Percentiles rank a stretch among this genome's conserved stretches.
phyloP scores from a whole-genome alignment of 2,113 vertebrate genomes.

The Alligator sinensis region DNA sequence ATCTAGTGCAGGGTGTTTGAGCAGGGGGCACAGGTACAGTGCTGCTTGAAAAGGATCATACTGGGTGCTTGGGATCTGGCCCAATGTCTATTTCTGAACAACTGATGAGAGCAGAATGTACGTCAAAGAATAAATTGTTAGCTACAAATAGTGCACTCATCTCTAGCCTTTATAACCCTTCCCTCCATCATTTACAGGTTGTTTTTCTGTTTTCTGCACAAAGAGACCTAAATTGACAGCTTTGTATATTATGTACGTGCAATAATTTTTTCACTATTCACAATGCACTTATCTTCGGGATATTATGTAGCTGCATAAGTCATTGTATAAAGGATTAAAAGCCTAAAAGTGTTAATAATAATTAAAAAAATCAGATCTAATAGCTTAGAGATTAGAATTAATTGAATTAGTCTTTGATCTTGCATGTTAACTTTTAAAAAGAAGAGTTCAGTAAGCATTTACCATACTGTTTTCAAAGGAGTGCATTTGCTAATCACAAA shows the following conservation, averaged over 20 bases:
- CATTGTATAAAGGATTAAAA: conserved; percentile 72
- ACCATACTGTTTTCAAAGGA: conserved; percentile 9
- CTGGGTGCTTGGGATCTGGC: conserved; percentile 3
- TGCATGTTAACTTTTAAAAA: conserved; percentile 55
- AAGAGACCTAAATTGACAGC: conserved; percentile 53
- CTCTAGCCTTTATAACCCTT: conserved; percentile 25
- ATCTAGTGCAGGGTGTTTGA: neutral
- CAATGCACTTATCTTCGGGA: conserved; percentile 55
- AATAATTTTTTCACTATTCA: conserved; percentile 70
- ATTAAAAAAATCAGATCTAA: conserved; percentile 58
- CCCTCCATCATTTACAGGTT: conserved; percentile 19
- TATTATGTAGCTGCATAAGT: conserved; percentile 46
- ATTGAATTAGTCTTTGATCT: conserved; percentile 78
- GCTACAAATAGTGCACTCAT: conserved; percentile 30
- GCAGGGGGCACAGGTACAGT: neutral
- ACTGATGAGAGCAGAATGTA: neutral
- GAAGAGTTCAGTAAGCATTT: conserved; percentile 48
- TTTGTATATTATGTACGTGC: conserved; percentile 53
- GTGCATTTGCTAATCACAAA: neutral
- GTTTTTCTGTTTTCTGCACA: conserved; percentile 31
- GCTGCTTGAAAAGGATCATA: neutral
- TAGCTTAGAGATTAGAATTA: conserved; percentile 73
- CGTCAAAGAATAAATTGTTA: conserved; percentile 28
- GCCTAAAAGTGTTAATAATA: conserved; percentile 67
- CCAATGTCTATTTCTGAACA: conserved; percentile 15